These are phyloP conservation scores for Indicator indicator DNA, from an alignment of 2,113 vertebrate species.

Conservation along the genomic window DNA sequence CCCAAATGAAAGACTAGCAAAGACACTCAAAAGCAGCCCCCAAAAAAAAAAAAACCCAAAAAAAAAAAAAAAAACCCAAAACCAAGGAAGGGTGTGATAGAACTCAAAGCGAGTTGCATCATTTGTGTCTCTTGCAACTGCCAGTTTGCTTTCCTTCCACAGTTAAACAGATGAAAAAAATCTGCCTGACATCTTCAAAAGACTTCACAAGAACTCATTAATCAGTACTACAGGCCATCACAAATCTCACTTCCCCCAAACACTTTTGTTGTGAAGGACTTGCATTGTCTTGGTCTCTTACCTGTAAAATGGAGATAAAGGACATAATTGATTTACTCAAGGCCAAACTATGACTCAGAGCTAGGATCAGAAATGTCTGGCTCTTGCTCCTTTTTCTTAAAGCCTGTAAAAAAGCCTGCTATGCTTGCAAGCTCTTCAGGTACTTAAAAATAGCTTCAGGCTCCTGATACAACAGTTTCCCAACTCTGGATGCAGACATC, in stretches of 20 bases:
- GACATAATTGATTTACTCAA: constrained; percentile 29
- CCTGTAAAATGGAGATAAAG: constrained; percentile 43
- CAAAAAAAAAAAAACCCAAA: too few relatives aligned
- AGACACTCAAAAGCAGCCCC: background rate
- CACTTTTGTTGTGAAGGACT: background rate
- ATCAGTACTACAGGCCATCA: background rate
- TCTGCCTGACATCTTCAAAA: background rate
- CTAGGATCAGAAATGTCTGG: constrained; percentile 29
- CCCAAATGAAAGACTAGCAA: background rate
- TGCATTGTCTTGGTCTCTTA: background rate
- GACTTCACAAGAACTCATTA: background rate
- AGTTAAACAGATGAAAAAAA: constrained; percentile 9
- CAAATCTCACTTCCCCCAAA: constrained; percentile 5
- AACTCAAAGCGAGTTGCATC: background rate
- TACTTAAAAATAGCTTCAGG: constrained; percentile 3
- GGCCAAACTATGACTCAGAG: constrained; percentile 48
- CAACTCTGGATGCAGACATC: background rate
- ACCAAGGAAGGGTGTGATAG: background rate
- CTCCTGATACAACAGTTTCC: background rate
- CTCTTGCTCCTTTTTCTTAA: background rate
- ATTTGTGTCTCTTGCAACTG: background rate
- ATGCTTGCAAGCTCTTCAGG: constrained; percentile 15
- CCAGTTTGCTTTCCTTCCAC: background rate
- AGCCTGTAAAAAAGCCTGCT: background rate
- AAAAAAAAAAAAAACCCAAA: too few relatives aligned